Evolutionary conservation across 1,140 invertebrate genomes (phyloP).

Genomic region (Plodia interpunctella): DNA sequence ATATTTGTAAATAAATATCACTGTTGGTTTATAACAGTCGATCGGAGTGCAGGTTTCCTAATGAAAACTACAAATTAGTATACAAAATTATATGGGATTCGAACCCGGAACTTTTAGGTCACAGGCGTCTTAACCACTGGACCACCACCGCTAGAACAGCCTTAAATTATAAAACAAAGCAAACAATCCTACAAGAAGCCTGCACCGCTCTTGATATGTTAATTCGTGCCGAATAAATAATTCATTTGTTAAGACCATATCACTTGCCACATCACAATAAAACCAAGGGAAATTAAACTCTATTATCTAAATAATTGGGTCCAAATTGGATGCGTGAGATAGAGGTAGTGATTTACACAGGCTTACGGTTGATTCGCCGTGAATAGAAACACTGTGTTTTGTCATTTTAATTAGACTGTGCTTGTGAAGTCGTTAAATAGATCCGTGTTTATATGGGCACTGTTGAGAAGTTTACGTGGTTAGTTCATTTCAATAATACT

Average conservation of each 20-base stretch:
- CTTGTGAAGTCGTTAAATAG: neutral
- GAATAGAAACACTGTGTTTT: conserved; percentile 6
- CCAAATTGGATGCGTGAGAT: neutral
- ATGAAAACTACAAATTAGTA: too few species aligned
- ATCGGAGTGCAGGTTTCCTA: too few species aligned
- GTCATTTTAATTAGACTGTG: conserved; percentile 10
- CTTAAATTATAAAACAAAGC: neutral
- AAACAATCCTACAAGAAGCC: neutral
- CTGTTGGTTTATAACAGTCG: too few species aligned
- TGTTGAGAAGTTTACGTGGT: too few species aligned
- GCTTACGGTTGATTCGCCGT: conserved; percentile 1
- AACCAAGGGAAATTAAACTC: neutral
- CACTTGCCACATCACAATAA: conserved; percentile 39
- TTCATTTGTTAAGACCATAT: conserved; percentile 65
- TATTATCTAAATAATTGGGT: neutral
- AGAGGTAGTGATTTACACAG: conserved; percentile 11
- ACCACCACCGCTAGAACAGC: too few species aligned
- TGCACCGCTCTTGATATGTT: conserved; percentile 58
- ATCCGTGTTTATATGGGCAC: neutral
- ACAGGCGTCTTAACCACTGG: too few species aligned
- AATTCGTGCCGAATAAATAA: conserved; percentile 70
- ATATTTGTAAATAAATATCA: too few species aligned
- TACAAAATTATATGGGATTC: too few species aligned
- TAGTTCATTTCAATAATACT: too few species aligned
- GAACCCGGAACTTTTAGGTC: too few species aligned